Conservation (phyloP, 2,113 vertebrate species). For the Platichthys stellatus region DNA sequence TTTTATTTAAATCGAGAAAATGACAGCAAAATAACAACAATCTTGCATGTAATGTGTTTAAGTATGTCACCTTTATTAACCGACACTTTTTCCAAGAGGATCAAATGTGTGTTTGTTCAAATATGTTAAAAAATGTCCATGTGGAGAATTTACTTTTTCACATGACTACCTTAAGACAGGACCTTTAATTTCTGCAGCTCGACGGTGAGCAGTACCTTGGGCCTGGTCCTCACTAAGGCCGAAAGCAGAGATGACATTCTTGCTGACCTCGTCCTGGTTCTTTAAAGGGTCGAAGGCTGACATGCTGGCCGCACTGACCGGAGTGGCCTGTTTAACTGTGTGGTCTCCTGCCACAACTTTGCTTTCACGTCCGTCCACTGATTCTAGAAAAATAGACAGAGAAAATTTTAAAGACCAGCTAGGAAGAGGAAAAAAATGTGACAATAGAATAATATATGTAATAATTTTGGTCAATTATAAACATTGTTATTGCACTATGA, state of each 20-base stretch:
- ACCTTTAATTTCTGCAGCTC: not conserved
- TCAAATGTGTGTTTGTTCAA: not conserved
- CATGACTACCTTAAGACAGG: not conserved
- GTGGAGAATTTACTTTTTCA: not conserved
- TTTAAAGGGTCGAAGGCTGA: slow-evolving; percentile 98
- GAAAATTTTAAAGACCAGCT: not conserved
- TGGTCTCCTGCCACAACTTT: slow-evolving; percentile 87
- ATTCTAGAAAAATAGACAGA: slow-evolving; percentile 42
- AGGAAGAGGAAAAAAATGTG: not conserved
- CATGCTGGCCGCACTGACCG: slow-evolving; percentile 98
- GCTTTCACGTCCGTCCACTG: slow-evolving; percentile 87
- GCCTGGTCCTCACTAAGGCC: slow-evolving; percentile 94
- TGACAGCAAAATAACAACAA: too few relatives aligned
- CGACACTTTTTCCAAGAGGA: not conserved
- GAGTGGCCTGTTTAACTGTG: slow-evolving; percentile 88
- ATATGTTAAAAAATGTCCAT: not conserved
- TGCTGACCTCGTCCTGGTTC: slow-evolving; percentile 98
- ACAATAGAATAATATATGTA: not conserved
- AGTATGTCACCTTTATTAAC: not conserved
- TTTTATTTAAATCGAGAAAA: not conserved
- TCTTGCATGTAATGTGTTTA: too few relatives aligned
- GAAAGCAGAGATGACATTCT: slow-evolving; percentile 98
- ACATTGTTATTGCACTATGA: slow-evolving; percentile 7
- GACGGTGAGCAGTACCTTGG: slow-evolving; percentile 82
- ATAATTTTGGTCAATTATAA: not conserved